Evolutionary conservation across 2,797 vertebrate genomes (phyloP), one percentile per base, ranked within the genome.

Genomic region (Setipinna tenuifilis): DNA sequence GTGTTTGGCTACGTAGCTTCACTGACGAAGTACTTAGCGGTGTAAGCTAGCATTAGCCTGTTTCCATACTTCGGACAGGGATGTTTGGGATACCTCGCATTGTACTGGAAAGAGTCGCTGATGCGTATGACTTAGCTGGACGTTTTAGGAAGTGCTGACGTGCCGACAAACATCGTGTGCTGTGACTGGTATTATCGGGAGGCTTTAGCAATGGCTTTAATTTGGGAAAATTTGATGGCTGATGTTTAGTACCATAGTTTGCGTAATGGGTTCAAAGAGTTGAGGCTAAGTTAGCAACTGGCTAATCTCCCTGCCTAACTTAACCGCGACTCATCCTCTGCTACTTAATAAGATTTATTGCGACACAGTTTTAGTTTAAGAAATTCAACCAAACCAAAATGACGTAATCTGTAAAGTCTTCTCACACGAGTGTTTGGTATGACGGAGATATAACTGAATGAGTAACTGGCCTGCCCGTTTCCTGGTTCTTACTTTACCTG

Each of bases 1-100:
- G 57, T 17, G 14, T 78, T 78, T 4, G 68, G 46, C 21, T 46
- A 82, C 44, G 54, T 12, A 41, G 50, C 58, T 50, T 83, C 14
- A 83, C 83, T 54, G 61, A 78, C 35, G 17, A 71, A 71, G 12
- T 31, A 19, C 17, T 58, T 88, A 89, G 17, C 19, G 80, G 48
- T 31, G 10, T 17, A 28, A 62, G 85, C 83, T 83, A 46, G 21
- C 31, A 21, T 61, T 16, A 81, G 82, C 75, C 68, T 62, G 9
- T 35, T 23, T 87, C 65, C 44, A 59, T 50, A 83, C 61, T 50
- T 48, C 44, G 28, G 65, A 58, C 16, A 58, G n/a, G 6, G 31
- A 23, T 91, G 85, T 90, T 82, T 59, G 85, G 71, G 71, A 78
- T 78, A 21, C 71, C 31, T 78, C 71, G 31, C 35, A 75, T 75